Evolutionary conservation across 1,140 invertebrate species (phyloP).

Genomic region (Pseudomyrmex gracilis): DNA sequence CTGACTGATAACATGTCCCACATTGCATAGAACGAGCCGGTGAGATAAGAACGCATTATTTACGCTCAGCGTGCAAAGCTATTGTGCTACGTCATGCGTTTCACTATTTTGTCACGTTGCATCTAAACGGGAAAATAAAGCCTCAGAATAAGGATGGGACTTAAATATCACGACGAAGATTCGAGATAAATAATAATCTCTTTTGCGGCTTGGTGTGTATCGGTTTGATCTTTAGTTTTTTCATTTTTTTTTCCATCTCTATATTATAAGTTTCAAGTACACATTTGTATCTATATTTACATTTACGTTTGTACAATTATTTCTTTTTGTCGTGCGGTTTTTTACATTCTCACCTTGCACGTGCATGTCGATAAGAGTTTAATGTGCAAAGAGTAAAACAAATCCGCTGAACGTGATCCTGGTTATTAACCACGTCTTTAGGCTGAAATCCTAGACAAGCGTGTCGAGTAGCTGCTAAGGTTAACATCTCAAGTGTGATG

Average conservation of each 20-base stretch:
- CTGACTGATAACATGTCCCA: conserved; percentile 70
- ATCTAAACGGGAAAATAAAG: background rate
- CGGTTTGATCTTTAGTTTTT: background rate
- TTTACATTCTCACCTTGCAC: conserved; percentile 3
- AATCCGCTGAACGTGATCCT: conserved; percentile 5
- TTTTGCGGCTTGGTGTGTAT: background rate
- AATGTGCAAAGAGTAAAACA: conserved; percentile 16
- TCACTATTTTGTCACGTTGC: conserved; percentile 30
- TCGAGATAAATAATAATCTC: background rate
- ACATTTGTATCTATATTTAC: background rate
- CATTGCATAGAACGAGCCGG: conserved; percentile 64
- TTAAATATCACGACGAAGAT: conserved; percentile 3
- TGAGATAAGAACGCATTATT: conserved; percentile 70
- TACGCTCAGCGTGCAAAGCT: conserved; percentile 42
- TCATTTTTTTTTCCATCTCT: background rate
- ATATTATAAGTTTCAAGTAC: background rate
- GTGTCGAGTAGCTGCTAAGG: conserved; percentile 13
- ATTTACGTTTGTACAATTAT: background rate
- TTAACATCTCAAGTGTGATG: conserved; percentile 44
- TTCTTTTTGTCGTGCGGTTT: background rate
- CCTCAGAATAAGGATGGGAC: background rate
- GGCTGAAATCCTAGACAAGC: conserved; percentile 1
- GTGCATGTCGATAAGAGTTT: conserved; percentile 31
- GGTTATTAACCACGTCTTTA: conserved; percentile 29
- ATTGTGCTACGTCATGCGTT: conserved; percentile 60